Evolutionary conservation across 2,113 vertebrate species (phyloP), one percentile per base, ranked within the genome.

Genomic region (Pseudorhombus dupliciocellatus): DNA sequence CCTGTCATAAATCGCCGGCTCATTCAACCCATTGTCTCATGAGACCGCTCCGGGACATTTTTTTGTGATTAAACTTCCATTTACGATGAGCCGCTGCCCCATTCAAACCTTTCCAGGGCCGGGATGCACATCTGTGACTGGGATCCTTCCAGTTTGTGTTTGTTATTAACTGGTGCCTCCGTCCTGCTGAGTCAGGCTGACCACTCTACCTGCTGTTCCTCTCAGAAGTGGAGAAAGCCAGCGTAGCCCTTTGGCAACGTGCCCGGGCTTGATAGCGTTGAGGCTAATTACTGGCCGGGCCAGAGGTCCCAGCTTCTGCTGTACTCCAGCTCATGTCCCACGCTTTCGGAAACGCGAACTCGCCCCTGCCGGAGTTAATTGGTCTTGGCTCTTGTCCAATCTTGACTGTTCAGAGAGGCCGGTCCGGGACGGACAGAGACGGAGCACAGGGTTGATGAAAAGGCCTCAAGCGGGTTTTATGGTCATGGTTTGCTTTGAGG

Each of bases 371-470:
- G 18, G 28, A 15, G 51, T 37, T 83, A 85, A 87, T 76, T 79
- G 76, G 70, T 79, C 57, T 87, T 93, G 91, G 85, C 91, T 60
- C 30, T 1, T 59, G 52, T 87, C 91, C 91, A 92, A 67, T 52
- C 7, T 57, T 21, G n/a, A 42, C 34, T 75, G 58, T 70, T 56
- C 42, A 66, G 53, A 68, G 67, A 18, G 34, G 68, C 54, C 16
- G 11, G 56, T 53, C 64, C 15, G 53, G 67, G 44, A 21, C 25
- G 40, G 51, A 61, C 54, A 59, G 58, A 70, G 48, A 64, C 57
- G 5, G 62, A 37, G 61, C 71, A 48, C 31, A 22, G 66, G 74
- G 71, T 81, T 73, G 75, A 70, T 70, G 31, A 66, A 75, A 71
- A 57, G 1, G 34, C 55, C 46, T 66, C 26, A 55, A 40, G 65